Conservation (phyloP, 2,113 vertebrate genomes). For the Formicarius rufipectus region DNA sequence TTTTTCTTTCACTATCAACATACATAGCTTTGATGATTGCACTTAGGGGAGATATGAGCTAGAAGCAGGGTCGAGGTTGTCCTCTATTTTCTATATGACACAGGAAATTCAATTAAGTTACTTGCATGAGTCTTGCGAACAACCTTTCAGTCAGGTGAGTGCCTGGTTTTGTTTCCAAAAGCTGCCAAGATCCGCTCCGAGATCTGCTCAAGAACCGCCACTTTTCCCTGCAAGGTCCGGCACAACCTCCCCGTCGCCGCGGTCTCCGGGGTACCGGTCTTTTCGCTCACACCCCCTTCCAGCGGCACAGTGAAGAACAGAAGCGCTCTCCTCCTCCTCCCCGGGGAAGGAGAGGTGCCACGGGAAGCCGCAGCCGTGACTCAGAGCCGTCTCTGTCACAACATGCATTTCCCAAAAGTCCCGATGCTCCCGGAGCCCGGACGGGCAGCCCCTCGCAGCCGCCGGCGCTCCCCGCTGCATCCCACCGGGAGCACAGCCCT, state of each 20-base stretch:
- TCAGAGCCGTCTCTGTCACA: not conserved
- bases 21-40: not conserved
- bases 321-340: not conserved
- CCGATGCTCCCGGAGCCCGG: not conserved
- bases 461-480: too few relatives aligned
- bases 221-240: not conserved
- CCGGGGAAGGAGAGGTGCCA: not conserved
- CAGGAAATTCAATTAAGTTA: not conserved
- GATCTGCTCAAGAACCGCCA: not conserved
- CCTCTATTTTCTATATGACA: not conserved
- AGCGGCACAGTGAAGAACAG: not conserved
- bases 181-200: not conserved
- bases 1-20: not conserved
- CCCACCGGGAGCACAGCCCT: not conserved
- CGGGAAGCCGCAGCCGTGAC: not conserved
- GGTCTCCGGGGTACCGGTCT: not conserved
- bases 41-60: accelerated
- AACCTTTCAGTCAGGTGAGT: not conserved
- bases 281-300: not conserved
- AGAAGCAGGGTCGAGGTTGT: not conserved
- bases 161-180: not conserved
- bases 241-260: not conserved
- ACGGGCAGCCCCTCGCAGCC: not conserved
- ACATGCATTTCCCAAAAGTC: not conserved
- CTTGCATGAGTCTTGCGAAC: not conserved